These are phyloP conservation scores for Brachyistius frenatus DNA, from an alignment of 2,113 vertebrate species.

Conservation along the genomic window DNA sequence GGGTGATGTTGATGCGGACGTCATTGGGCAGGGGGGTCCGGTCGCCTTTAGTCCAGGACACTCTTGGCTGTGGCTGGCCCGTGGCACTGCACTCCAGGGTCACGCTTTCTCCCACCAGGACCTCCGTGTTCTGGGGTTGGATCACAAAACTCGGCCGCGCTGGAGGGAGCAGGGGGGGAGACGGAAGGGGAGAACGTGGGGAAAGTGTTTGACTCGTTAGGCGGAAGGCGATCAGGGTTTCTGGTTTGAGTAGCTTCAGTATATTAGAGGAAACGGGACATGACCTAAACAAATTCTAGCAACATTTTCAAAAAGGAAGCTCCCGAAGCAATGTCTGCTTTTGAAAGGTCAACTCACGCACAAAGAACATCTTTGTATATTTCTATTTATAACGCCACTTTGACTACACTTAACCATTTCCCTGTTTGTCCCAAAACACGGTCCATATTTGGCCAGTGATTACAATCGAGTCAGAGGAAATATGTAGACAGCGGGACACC, in stretches of 20 bases:
- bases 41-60: slow-evolving; percentile 94
- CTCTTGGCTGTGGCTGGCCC: slow-evolving; percentile 91
- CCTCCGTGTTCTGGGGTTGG: slow-evolving; percentile 97
- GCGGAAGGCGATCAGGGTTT: too few relatives aligned
- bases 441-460: slow-evolving; percentile 64
- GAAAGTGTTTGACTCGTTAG: slow-evolving; percentile 17
- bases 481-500: slow-evolving; percentile 46
- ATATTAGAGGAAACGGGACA: neutral
- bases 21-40: slow-evolving; percentile 90
- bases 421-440: neutral
- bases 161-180: slow-evolving; percentile 63
- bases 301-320: neutral
- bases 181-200: neutral
- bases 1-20: slow-evolving; percentile 90
- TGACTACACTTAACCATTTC: slow-evolving; percentile 7
- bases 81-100: slow-evolving; percentile 97
- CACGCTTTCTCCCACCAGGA: slow-evolving; percentile 95
- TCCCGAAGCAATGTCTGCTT: neutral
- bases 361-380: neutral
- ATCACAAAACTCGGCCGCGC: slow-evolving; percentile 96
- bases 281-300: neutral
- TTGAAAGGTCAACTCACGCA: neutral
- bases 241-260: too few relatives aligned
- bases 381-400: neutral
- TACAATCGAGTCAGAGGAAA: slow-evolving; percentile 47